These are phyloP conservation scores for Hydrozoanthus tunicans DNA, from an alignment of 64 coral and sea anemone species.

Conservation along the genomic window DNA sequence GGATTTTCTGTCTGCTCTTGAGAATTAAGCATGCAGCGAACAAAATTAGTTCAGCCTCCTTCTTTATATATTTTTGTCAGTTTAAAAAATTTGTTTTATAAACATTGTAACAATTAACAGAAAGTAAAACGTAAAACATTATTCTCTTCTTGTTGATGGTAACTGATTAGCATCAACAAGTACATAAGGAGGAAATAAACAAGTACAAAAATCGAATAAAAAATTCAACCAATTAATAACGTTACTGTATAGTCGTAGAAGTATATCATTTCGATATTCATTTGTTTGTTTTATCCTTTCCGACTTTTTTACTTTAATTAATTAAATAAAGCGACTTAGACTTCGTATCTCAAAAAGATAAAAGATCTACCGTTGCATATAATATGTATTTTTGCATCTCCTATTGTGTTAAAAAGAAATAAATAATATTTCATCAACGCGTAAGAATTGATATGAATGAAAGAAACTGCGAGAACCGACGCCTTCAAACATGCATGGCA, in stretches of 20 bases:
- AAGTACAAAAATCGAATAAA: too few relatives aligned
- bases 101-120: not conserved
- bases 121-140: not conserved
- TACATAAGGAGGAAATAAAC: too few relatives aligned
- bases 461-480: too few relatives aligned
- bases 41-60: not conserved
- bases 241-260: not conserved
- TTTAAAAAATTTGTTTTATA: conserved; percentile 8
- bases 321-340: not conserved
- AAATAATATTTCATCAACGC: not conserved
- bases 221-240: too few relatives aligned
- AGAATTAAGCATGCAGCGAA: not conserved
- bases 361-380: not conserved
- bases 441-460: not conserved
- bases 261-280: not conserved
- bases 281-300: not conserved
- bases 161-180: too few relatives aligned
- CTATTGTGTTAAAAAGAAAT: not conserved
- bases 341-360: not conserved
- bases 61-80: not conserved
- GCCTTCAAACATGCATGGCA: too few relatives aligned
- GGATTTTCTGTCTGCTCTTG: not conserved
- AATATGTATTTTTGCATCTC: not conserved
- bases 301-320: not conserved
- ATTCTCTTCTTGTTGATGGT: not conserved